These are phyloP conservation scores for Anguilla megastoma DNA, from an alignment of 2,797 vertebrate species.

Conservation along the genomic window DNA sequence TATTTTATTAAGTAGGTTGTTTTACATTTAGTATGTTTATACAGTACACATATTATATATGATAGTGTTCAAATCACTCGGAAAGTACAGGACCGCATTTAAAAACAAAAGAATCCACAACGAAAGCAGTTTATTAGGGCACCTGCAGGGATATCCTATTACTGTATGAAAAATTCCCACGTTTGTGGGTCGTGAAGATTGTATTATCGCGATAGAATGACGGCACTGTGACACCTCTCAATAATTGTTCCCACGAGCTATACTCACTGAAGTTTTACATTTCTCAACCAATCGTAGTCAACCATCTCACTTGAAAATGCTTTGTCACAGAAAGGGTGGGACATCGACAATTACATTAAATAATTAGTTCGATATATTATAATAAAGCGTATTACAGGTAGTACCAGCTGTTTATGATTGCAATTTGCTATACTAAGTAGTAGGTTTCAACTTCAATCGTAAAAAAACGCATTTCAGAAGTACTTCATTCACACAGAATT, in stretches of 20 bases:
- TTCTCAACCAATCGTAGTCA: not conserved
- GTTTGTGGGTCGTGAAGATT: not conserved
- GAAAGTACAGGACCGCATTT: slow-evolving; percentile 38
- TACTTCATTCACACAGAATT: not conserved
- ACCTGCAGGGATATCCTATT: not conserved
- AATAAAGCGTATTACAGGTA: not conserved
- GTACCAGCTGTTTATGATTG: not conserved
- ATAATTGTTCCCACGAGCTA: not conserved
- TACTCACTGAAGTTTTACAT: not conserved
- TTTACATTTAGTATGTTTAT: slow-evolving; percentile 27
- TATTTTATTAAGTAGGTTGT: not conserved
- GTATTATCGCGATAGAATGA: not conserved
- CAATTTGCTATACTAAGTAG: not conserved
- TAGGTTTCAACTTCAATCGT: not conserved
- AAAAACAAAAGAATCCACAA: slow-evolving; percentile 57
- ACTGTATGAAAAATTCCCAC: slow-evolving; percentile 45
- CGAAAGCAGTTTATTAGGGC: slow-evolving; percentile 49
- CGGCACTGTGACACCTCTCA: not conserved
- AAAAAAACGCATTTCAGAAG: not conserved
- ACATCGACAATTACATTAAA: not conserved
- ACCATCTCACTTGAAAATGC: not conserved
- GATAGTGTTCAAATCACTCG: slow-evolving; percentile 39
- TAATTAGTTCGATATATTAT: not conserved
- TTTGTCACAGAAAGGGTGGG: not conserved
- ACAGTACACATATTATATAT: slow-evolving; percentile 41